Base-by-base conservation (phyloP, 2,797 vertebrate genomes). In the Parotocinclus haroldoi region DNA sequence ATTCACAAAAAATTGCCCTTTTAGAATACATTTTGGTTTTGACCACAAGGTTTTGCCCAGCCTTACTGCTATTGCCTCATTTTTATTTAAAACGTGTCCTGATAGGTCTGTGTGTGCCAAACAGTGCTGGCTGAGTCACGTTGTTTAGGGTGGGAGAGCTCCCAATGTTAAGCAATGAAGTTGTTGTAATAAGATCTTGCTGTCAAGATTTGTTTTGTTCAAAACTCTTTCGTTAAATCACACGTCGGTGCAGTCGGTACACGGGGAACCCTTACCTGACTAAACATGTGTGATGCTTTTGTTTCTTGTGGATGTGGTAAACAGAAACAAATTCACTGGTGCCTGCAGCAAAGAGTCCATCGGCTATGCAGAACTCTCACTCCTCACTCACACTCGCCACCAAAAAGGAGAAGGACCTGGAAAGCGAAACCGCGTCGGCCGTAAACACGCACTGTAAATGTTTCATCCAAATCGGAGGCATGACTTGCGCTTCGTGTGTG, bases 401-500 rank as follows among this genome's bases (percentile, higher is more conserved):
- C 64, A 74, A 80, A 16, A 83, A 80, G 48, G 83, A 87, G 50
- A 71, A 63, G 42, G 86, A 87, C 38, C 45, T 71, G 0, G 77
- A 74, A 53, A 83, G 71, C 68, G 81, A 84, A 17, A 58, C 58
- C 0, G 17, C 53, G 1, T 74, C 68, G 46, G 71, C 73, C 9
- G 10, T 60, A 52, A 89, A 85, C 44, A 71, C 54, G 0, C 63
- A 88, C 27, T 91, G 90, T 0, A 99, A 99, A 80, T 99, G 96
- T 80, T 96, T 89, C 6, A 93, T 99, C 59, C 96, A 98, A 68
- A 90, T 99, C 0, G 93, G 92, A 7, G 97, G 97, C 11, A 99
- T 99, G 97, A 99, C 97, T 0, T 98, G 97, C 40, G 94, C 96
- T 18, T 99, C 97, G 0, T 99, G 97, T 6, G 97, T 99, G 58